Evolutionary conservation across 2,888 invertebrate species (phyloP), one percentile per base, ranked within the genome.

Genomic region (Stenichneumon culpator): DNA sequence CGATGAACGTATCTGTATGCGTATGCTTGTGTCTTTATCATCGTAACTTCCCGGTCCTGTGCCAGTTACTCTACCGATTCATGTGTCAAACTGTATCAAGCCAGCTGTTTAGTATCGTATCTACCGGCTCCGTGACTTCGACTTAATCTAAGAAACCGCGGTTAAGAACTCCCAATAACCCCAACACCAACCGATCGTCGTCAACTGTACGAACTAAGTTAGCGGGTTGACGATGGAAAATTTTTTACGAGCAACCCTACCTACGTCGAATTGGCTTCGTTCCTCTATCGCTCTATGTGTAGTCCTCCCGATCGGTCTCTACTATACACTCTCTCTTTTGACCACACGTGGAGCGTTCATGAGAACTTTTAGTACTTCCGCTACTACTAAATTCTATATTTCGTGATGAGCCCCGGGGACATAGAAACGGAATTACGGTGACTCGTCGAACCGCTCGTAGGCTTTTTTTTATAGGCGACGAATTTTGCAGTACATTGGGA

Each of bases 101-200:
- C 25, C 32, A 9, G 32, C 16, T 65, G 14, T 65, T 32, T 14
- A 32, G 65, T 28, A 65, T 36, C 63, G 63, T 60, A 63, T 36
- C 60, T 44, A 77, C 50, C 9, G 72, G 60, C 70, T 60, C 32
- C 67, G 77, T 65, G 73, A 78, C 78, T 69, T 36, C 25, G 74
- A 75, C 50, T 75, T 79, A 79, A 82, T 84, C 79, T 79, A 79
- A 79, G 72, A 67, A 70, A 28, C 28, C 47, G 74, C 50, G 82
- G 74, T 84, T 79, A 74, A 78, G 63, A 68, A 79, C 65, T 36
- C 25, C 60, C 60, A 28, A 3, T 3, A 22, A 54, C 4, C 54
- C 60, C 19, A 9, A 14, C 60, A 11, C 60, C 36, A 39, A 39
- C 57, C 39, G 39, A 14, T 19, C 32, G 32, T 19, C 32, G 32